phyloP scores from a whole-genome alignment of 2,888 invertebrate genomes.

The Lasiommata megera region DNA sequence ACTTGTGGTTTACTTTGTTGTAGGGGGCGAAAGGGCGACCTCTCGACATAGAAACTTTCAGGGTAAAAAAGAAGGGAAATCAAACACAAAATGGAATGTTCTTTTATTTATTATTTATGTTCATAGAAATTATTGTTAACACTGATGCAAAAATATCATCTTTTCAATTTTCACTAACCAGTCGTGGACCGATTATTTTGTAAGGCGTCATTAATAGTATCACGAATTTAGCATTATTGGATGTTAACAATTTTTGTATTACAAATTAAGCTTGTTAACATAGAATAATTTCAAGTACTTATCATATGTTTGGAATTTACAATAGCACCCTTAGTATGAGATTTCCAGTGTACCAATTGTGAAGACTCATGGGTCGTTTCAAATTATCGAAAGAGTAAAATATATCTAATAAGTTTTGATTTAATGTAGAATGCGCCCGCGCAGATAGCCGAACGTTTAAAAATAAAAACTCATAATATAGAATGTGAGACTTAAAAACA shows the following conservation, averaged over 20 bases:
- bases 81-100: constrained; percentile 13
- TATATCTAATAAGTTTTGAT: too few species aligned
- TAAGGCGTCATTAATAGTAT: constrained; percentile 27
- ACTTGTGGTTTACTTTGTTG: too few species aligned
- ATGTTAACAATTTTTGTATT: constrained; percentile 17
- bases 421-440: too few species aligned
- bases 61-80: background rate
- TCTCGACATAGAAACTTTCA: too few species aligned
- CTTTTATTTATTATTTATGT: constrained; percentile 53
- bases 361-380: too few species aligned
- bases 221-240: constrained; percentile 25
- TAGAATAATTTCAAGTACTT: constrained; percentile 14
- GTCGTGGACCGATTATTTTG: constrained; percentile 21
- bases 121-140: constrained; percentile 62
- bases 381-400: too few species aligned
- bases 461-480: too few species aligned
- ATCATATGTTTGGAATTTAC: background rate
- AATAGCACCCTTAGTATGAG: background rate
- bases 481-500: too few species aligned
- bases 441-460: too few species aligned
- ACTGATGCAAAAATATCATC: constrained; percentile 70
- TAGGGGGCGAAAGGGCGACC: too few species aligned
- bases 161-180: constrained; percentile 37
- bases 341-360: too few species aligned
- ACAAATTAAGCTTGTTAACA: constrained; percentile 16